Conservation (phyloP, 2,113 vertebrate genomes). For the Periophthalmus modestus region DNA sequence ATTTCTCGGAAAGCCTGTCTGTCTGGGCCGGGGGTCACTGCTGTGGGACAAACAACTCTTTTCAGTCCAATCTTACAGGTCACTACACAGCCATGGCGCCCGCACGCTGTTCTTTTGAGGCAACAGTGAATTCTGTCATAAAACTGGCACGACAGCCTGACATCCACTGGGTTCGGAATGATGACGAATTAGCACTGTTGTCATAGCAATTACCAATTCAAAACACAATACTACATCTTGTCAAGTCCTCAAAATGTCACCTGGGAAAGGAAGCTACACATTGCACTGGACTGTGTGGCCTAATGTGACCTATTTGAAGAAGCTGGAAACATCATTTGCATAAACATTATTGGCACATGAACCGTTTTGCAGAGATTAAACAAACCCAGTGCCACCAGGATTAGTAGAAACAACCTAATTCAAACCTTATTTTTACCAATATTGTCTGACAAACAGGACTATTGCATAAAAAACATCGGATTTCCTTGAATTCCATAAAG, state of each 20-base stretch:
- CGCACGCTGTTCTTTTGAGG: slow-evolving; percentile 17
- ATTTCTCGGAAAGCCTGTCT: slow-evolving; percentile 64
- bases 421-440: not conserved
- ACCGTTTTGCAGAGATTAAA: too few relatives aligned
- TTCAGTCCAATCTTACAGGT: slow-evolving; percentile 65
- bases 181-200: too few relatives aligned
- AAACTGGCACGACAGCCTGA: slow-evolving; percentile 7
- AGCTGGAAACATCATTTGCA: too few relatives aligned
- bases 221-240: too few relatives aligned
- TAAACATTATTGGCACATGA: too few relatives aligned
- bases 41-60: slow-evolving; percentile 56
- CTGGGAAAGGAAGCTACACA: too few relatives aligned
- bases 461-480: not conserved
- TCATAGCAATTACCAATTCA: too few relatives aligned
- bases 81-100: slow-evolving; percentile 52
- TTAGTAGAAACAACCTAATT: not conserved
- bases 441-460: not conserved
- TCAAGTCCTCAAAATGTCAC: too few relatives aligned
- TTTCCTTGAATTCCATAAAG: not conserved
- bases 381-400: not conserved
- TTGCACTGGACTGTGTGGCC: too few relatives aligned
- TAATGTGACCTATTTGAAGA: too few relatives aligned
- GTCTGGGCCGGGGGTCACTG: slow-evolving; percentile 53
- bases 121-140: slow-evolving; percentile 23
- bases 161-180: too few relatives aligned